Evolutionary conservation across 2,113 vertebrate species (phyloP).

Genomic region (Lycaon pictus): DNA sequence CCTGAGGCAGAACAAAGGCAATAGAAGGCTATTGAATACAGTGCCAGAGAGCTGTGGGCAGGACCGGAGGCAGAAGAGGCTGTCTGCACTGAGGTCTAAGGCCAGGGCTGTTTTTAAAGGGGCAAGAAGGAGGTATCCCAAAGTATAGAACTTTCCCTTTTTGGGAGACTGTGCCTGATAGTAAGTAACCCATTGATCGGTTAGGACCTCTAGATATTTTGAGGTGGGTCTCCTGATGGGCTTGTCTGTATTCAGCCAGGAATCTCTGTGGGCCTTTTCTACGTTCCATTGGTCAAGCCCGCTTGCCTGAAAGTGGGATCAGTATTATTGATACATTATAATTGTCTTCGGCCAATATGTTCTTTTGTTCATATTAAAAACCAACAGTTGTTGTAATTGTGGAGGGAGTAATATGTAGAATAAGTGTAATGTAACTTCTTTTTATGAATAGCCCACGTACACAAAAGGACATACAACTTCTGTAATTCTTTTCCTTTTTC

Average conservation of each 20-base stretch:
- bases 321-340: neutral
- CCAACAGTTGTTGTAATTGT: neutral
- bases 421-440: conserved; percentile 3
- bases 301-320: neutral
- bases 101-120: neutral
- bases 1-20: neutral
- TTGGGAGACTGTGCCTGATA: neutral
- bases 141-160: neutral
- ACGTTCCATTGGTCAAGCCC: neutral
- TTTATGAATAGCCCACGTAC: neutral
- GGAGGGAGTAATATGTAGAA: neutral
- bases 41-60: neutral
- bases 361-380: conserved; percentile 42
- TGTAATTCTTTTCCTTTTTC: conserved; percentile 39
- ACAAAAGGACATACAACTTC: neutral
- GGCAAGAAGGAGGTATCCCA: neutral
- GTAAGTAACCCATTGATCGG: neutral
- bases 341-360: neutral
- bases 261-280: neutral
- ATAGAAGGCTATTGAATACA: neutral
- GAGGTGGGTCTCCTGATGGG: neutral
- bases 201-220: neutral
- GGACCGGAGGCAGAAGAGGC: neutral
- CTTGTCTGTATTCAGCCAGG: neutral
- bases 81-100: neutral